Conservation (phyloP, 1,140 invertebrate species). For the Spodoptera frugiperda region DNA sequence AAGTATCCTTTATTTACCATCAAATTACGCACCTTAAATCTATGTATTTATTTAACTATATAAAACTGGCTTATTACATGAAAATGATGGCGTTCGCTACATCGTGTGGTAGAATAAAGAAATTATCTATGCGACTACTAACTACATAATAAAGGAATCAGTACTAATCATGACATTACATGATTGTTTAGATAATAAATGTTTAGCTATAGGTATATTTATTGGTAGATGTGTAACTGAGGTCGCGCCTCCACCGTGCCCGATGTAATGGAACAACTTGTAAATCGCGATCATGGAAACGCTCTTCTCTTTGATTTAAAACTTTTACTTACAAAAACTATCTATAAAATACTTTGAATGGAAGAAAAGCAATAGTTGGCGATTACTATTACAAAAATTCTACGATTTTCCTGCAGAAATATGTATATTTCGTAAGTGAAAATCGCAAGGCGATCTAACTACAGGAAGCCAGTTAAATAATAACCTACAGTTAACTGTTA, state of each 20-base stretch:
- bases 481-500: slow-evolving; percentile 52
- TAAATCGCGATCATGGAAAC: slow-evolving; percentile 32
- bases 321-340: slow-evolving; percentile 3
- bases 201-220: slow-evolving; percentile 29
- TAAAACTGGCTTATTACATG: slow-evolving; percentile 71
- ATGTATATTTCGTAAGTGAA: slow-evolving; percentile 38
- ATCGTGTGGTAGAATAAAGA: slow-evolving; percentile 55
- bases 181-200: slow-evolving; percentile 45
- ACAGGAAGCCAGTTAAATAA: slow-evolving; percentile 62
- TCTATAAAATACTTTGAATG: slow-evolving; percentile 18
- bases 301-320: slow-evolving; percentile 8
- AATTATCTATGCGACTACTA: slow-evolving; percentile 50
- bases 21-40: slow-evolving; percentile 73
- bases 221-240: slow-evolving; percentile 21
- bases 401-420: slow-evolving; percentile 47
- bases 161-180: slow-evolving; percentile 48
- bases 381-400: slow-evolving; percentile 17
- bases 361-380: slow-evolving; percentile 34
- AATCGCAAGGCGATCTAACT: slow-evolving; percentile 47
- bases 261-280: slow-evolving; percentile 19
- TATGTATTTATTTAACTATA: slow-evolving; percentile 65
- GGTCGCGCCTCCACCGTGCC: slow-evolving; percentile 39
- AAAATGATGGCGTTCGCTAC: slow-evolving; percentile 56
- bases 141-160: slow-evolving; percentile 46
- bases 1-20: slow-evolving; percentile 78